Evolutionary conservation across 2,888 invertebrate genomes (phyloP), one percentile per base, ranked within the genome.

Genomic region (Panzeria rudis): DNA sequence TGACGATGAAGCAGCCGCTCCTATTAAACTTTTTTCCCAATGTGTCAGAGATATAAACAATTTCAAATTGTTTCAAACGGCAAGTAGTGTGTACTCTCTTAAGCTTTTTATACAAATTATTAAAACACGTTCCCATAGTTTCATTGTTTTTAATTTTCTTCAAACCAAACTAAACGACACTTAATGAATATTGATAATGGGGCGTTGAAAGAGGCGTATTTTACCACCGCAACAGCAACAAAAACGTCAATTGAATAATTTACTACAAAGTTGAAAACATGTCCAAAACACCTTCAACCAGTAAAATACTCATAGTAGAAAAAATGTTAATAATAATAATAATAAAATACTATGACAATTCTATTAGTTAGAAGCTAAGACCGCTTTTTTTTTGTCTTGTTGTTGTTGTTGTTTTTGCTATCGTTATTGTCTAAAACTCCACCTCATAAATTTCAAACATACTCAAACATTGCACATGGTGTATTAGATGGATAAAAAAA

Each of bases 161-260:
- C 50, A 71, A 82, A 47, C 15, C 44, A 52, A 75, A 64, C 69
- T 47, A 71, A 69, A 78, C 90, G 90, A 90, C 90, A 89, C 90
- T 88, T 90, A 90, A 90, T 90, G 90, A 90, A 90, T 90, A 90
- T 90, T 90, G 91, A 90, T 90, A 90, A 91, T 89, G 89, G 90
- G 90, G 90, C 91, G 90, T 89, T 89, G 86, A 88, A 88, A 88
- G 88, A 89, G 90, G 90, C 90, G 90, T 82, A 79, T 77, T 78
- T 83, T 56, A 77, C 66, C 77, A 83, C 73, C 59, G 66, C 77
- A 69, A 68, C 56, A 77, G 50, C 69, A 78, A 56, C 25, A 83
- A 68, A 62, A 69, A 73, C 66, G 29, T 50, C 66, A 73, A 69
- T 25, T 35, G 20, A 72, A 72, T 84, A 76, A 80, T 84, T 80